Conservation (phyloP, 2,888 invertebrate genomes). For the Netelia inedita region DNA sequence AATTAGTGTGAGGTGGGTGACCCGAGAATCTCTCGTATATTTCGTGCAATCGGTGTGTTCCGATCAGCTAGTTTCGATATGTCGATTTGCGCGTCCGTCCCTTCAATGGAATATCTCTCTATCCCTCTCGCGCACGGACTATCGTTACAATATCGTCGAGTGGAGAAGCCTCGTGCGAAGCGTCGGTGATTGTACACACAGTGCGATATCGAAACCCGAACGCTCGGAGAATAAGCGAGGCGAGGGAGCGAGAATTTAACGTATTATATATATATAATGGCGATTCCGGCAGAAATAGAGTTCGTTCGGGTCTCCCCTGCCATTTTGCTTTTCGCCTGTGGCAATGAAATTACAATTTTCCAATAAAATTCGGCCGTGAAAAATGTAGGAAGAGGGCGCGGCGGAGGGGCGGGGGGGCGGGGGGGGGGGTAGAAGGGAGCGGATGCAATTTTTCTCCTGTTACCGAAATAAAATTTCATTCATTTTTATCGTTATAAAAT, state of each 20-base stretch:
- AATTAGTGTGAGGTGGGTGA: conserved; percentile 32
- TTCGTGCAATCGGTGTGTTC: conserved; percentile 46
- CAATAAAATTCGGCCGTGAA: not conserved
- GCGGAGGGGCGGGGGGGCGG: no score
- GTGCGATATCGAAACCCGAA: conserved; percentile 35
- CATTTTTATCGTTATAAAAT: not conserved
- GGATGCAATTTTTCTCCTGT: no score
- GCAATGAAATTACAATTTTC: conserved; percentile 2
- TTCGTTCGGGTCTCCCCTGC: not conserved
- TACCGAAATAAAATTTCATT: no score
- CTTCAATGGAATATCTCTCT: conserved; percentile 36
- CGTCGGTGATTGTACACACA: not conserved
- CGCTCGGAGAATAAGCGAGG: conserved; percentile 8
- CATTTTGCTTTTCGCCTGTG: not conserved
- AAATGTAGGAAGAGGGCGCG: not conserved
- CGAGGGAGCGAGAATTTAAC: not conserved
- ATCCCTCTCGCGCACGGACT: conserved; percentile 5
- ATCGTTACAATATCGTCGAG: conserved; percentile 29
- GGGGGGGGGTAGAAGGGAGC: no score
- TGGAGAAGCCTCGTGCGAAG: conserved; percentile 29
- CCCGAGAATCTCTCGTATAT: not conserved
- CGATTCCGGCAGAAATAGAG: conserved; percentile 20
- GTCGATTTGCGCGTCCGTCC: conserved; percentile 44
- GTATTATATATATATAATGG: not conserved
- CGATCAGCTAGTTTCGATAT: conserved; percentile 39